Conservation (phyloP, 2,888 invertebrate species). For the Caenorhabditis doughertyi region DNA sequence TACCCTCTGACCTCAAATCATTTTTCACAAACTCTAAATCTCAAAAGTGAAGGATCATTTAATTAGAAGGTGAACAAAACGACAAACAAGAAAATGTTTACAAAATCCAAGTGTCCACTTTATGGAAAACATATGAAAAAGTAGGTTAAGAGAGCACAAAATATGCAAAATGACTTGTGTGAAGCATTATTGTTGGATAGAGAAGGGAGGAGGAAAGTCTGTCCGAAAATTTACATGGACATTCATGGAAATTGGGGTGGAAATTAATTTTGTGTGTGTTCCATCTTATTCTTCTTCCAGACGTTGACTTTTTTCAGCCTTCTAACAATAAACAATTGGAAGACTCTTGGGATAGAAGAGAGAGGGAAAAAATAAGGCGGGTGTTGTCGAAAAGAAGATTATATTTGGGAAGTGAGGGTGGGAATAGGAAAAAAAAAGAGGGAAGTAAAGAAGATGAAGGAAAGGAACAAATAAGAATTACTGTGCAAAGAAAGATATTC, state of each 20-base stretch:
- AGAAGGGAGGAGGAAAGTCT: constrained; percentile 1
- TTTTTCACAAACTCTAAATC: background rate
- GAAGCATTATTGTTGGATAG: background rate
- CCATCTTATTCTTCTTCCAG: constrained; percentile 6
- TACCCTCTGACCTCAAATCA: background rate
- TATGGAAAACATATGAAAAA: background rate
- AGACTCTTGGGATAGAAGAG: constrained; percentile 26
- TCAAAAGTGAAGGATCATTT: constrained; percentile 12
- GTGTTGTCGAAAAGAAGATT: constrained; percentile 19
- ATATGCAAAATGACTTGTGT: constrained; percentile 1
- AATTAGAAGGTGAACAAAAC: background rate
- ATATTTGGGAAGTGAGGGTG: constrained; percentile 11
- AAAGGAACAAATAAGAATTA: constrained; percentile 17
- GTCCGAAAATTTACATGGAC: constrained; percentile 27
- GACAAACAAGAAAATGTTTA: constrained; percentile 23
- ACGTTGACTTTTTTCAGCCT: constrained; percentile 35
- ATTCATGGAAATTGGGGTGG: constrained; percentile 53
- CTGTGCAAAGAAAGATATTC: constrained; percentile 9
- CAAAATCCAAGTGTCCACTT: constrained; percentile 19
- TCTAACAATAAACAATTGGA: constrained; percentile 46
- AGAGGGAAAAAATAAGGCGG: background rate
- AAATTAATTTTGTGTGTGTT: constrained; percentile 53
- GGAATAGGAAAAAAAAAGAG: background rate
- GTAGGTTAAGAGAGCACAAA: constrained; percentile 3
- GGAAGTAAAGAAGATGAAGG: background rate